These are phyloP conservation scores for Panthera uncia DNA, from an alignment of 2,113 vertebrate genomes.

Conservation along the genomic window DNA sequence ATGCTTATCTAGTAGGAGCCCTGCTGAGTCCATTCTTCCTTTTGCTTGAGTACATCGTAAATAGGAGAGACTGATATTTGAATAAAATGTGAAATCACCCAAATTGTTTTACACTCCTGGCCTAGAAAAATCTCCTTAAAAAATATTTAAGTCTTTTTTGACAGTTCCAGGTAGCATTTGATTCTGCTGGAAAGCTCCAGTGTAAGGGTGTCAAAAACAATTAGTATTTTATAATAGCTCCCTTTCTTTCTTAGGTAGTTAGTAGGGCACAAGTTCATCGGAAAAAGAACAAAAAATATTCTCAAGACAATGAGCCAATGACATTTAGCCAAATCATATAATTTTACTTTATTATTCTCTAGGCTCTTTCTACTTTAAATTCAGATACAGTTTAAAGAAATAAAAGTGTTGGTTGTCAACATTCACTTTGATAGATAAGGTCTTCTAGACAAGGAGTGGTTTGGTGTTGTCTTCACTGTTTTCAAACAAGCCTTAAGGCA, in stretches of 20 bases:
- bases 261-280: conserved; percentile 42
- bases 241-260: conserved; percentile 55
- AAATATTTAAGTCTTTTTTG: conserved; percentile 66
- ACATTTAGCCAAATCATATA: background rate
- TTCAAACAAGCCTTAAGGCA: conserved; percentile 32
- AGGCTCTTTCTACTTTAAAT: conserved; percentile 11
- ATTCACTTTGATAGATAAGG: conserved; percentile 14
- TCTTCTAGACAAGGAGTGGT: background rate
- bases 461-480: background rate
- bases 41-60: conserved; percentile 56
- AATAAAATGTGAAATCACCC: conserved; percentile 60
- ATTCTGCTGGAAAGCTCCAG: conserved; percentile 64
- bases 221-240: conserved; percentile 69
- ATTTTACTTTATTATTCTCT: conserved; percentile 2
- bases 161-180: conserved; percentile 69
- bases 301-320: conserved; percentile 26
- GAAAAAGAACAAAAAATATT: conserved; percentile 28
- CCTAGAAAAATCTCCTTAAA: conserved; percentile 62
- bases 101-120: conserved; percentile 47
- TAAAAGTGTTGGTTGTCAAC: conserved; percentile 9
- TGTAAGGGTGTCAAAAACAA: conserved; percentile 63
- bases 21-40: background rate
- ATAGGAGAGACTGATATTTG: conserved; percentile 47
- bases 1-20: background rate
- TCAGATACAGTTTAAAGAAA: background rate